phyloP scores from a whole-genome alignment of 2,797 vertebrate species.

The Cygnus olor region DNA sequence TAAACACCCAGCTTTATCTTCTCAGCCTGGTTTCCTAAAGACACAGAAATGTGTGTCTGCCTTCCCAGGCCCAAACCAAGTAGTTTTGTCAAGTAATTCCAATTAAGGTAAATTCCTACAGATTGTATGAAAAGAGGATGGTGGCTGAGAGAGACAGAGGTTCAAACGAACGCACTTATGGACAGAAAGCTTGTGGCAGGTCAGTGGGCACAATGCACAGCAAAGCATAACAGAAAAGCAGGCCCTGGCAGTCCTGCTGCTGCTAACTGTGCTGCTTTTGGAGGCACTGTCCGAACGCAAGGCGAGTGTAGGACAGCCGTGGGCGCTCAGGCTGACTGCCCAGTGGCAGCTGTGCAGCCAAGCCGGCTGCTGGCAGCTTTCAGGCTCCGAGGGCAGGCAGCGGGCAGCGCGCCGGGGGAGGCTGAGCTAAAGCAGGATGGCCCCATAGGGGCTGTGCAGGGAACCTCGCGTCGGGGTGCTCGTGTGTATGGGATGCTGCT shows the following conservation, averaged over 20 bases:
- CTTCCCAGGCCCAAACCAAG: neutral
- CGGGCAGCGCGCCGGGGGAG: neutral
- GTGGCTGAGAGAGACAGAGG: too few relatives aligned
- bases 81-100: too few relatives aligned
- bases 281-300: too few relatives aligned
- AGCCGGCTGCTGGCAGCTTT: rapidly evolving
- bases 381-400: neutral
- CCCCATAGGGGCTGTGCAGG: neutral
- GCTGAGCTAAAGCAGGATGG: rapidly evolving
- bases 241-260: too few relatives aligned
- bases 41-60: too few relatives aligned
- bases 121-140: too few relatives aligned
- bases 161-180: too few relatives aligned
- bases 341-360: neutral
- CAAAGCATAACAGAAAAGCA: too few relatives aligned
- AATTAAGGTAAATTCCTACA: too few relatives aligned
- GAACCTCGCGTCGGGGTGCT: rapidly evolving
- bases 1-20: neutral
- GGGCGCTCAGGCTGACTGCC: too few relatives aligned
- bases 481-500: rapidly evolving
- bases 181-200: neutral
- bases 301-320: too few relatives aligned
- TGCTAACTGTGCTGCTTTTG: too few relatives aligned
- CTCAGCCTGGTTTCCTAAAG: neutral
- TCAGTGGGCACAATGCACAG: neutral